These are phyloP conservation scores for Rhinopithecus roxellana DNA, from an alignment of 2,113 vertebrate species.

Conservation along the genomic window DNA sequence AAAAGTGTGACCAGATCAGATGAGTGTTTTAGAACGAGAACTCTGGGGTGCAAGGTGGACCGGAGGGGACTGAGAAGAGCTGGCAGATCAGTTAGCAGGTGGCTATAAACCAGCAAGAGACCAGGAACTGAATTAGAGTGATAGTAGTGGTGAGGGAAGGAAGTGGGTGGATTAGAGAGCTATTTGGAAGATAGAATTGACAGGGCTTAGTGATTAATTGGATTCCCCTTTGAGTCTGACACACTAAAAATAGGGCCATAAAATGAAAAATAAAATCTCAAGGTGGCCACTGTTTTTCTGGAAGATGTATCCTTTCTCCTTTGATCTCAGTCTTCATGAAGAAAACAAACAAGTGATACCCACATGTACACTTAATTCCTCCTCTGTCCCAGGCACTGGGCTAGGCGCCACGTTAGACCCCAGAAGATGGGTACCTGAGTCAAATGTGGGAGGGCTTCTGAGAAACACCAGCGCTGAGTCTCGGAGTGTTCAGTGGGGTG, in stretches of 20 bases:
- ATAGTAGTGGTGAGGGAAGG: neutral
- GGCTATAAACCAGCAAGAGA: neutral
- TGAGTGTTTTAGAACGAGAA: neutral
- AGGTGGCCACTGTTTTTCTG: conserved; percentile 44
- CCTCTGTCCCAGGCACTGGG: neutral
- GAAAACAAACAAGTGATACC: neutral
- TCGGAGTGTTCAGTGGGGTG: neutral
- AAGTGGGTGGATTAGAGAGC: conserved; percentile 16
- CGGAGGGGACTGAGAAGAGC: neutral
- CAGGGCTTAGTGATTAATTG: conserved; percentile 32
- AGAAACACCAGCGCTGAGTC: neutral
- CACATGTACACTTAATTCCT: neutral
- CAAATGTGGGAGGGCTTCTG: neutral
- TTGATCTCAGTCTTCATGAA: conserved; percentile 5
- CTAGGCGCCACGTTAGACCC: neutral
- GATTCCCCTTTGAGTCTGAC: conserved; percentile 50
- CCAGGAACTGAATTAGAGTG: neutral
- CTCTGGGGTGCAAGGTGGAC: too few species aligned
- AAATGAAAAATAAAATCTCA: conserved; percentile 55
- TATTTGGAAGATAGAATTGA: conserved; percentile 11
- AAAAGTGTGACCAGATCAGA: neutral
- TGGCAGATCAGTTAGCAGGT: neutral
- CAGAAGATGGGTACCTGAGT: neutral
- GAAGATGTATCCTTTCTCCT: conserved; percentile 34
- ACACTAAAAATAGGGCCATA: conserved; percentile 43